Base-by-base conservation (phyloP, 1,140 invertebrate species). In the Drosophila mauritiana region DNA sequence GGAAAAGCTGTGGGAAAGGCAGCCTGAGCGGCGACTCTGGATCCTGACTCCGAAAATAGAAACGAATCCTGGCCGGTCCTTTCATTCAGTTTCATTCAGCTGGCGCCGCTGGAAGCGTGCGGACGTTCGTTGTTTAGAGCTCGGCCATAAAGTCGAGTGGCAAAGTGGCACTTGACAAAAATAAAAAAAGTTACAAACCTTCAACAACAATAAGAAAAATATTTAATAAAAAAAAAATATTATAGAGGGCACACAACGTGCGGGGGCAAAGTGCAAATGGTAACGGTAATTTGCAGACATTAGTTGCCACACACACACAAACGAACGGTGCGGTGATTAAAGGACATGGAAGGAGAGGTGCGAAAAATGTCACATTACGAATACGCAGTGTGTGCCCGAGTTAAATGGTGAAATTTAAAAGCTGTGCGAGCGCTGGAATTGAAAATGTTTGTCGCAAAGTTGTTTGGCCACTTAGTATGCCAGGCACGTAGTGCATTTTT, bases 271-370 rank as follows among this genome's bases (percentile, higher is more conserved):
- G 57, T 55, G 59, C 36, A 52, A 68, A 63, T 68, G 80, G 73
- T 80, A 84, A 73, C 80, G 81, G 77, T 85, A 85, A 85, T 84
- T 84, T 85, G 81, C 81, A 85, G 81, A 79, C 80, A 85, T 84
- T 84, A 84, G 80, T 64, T 83, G 64, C 12, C 40, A 36, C 73
- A 68, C 45, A 65, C 22, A 67, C 40, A 34, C 27, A 56, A 22
- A 3, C 27, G 36, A 48, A 20, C 45, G 46, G 43, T 52, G 7
- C 58, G 57, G 80, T 84, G 80, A 84, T 84, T 84, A 84, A 84
- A 73, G 70, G 78, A 65, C 43, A 11, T 37, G 40, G 15, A 58
- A 49, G 46, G 48, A 15, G 25, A 62, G 75, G 62, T 59, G 58
- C 25, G 27, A 75, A 55, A 76, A 64, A 69, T 74, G 80, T 61